These are phyloP conservation scores for Oreochromis tanganicae DNA, from an alignment of 2,113 vertebrate genomes.

Conservation along the genomic window DNA sequence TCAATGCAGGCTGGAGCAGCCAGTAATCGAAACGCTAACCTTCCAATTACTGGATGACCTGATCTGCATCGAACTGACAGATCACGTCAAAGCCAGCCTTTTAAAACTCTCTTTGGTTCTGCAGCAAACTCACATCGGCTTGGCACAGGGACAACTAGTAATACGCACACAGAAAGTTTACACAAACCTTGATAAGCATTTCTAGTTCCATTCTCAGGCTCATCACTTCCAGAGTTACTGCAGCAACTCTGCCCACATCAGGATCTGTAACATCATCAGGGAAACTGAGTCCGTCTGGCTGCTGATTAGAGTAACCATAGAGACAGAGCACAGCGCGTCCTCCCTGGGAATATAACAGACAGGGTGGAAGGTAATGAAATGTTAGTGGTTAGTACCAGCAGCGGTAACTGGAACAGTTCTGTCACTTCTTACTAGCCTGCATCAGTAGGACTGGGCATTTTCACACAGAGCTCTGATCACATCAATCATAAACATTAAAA, in stretches of 20 bases:
- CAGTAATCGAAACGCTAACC: background rate
- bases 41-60: background rate
- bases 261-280: constrained; percentile 77
- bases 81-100: background rate
- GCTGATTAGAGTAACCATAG: constrained; percentile 85
- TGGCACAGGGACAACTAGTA: background rate
- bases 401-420: background rate
- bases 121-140: background rate
- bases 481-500: background rate
- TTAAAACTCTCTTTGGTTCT: background rate
- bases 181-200: constrained; percentile 76
- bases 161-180: background rate
- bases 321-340: constrained; percentile 82
- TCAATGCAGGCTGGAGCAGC: background rate
- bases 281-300: constrained; percentile 83
- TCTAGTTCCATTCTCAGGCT: constrained; percentile 81
- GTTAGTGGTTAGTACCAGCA: background rate
- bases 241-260: constrained; percentile 74
- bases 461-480: background rate
- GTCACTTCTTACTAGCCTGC: background rate
- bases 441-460: background rate
- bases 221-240: constrained; percentile 83
- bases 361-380: background rate
- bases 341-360: constrained; percentile 63
- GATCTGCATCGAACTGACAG: background rate